A percentile compares a stretch with the other conserved stretches of the same genome.
These are phyloP conservation scores for Eunapius fragilis DNA, from an alignment of 37 sponge, comb jelly and placozoan species.

Conservation along the genomic window DNA sequence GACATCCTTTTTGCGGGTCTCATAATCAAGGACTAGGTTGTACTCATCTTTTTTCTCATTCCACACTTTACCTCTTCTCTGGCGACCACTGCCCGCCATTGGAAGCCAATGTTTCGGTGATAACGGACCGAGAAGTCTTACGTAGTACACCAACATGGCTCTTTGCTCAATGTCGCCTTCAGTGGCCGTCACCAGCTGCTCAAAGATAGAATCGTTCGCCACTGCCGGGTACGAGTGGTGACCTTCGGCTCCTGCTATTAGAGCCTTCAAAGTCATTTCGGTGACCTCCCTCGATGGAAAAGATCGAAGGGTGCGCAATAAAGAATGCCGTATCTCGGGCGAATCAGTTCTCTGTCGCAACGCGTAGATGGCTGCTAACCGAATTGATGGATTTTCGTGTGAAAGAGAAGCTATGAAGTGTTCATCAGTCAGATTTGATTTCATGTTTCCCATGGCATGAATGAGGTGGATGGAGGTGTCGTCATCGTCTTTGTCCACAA, in stretches of 20 bases:
- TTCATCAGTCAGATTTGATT: not conserved
- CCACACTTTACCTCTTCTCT: not conserved
- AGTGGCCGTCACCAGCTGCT: not conserved
- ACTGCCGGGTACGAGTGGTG: not conserved
- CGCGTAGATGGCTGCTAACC: constrained; percentile 5
- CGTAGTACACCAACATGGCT: not conserved
- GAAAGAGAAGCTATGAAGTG: not conserved
- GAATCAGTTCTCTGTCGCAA: not conserved
- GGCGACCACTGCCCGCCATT: not conserved
- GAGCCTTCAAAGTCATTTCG: not conserved
- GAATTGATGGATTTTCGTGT: not conserved
- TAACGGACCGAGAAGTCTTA: not conserved
- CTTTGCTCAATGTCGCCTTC: not conserved
- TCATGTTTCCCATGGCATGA: constrained; percentile 19
- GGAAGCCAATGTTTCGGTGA: not conserved
- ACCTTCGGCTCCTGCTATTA: not conserved
- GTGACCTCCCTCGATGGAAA: not conserved
- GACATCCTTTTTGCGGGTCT: constrained; percentile 34
- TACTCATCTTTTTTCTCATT: not conserved
- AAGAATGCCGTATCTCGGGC: not conserved
- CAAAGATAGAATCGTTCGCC: not conserved
- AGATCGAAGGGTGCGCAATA: not conserved
- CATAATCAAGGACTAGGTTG: constrained; percentile 39
- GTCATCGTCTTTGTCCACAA: not conserved
- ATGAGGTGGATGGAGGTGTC: constrained; percentile 4